Evolutionary conservation across 1,140 invertebrate species (phyloP).

Genomic region (Orius laevigatus): DNA sequence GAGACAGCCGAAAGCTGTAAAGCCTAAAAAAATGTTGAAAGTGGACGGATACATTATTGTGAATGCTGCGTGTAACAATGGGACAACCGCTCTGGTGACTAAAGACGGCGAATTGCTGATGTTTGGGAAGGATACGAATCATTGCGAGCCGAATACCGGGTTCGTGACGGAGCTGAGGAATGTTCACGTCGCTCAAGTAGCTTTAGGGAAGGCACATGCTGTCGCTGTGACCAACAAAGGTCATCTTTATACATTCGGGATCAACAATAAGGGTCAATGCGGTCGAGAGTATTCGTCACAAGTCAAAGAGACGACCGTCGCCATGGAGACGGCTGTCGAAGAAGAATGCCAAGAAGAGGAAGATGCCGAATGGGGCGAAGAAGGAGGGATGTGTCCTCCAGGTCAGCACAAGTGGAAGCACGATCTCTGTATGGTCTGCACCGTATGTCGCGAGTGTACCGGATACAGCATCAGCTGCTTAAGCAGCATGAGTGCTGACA

Average conservation of each 20-base stretch:
- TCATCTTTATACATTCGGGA: constrained; percentile 85
- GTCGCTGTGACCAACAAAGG: constrained; percentile 77
- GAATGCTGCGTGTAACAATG: constrained; percentile 81
- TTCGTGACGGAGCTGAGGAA: constrained; percentile 57
- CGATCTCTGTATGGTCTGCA: constrained; percentile 77
- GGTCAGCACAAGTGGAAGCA: constrained; percentile 64
- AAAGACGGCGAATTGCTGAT: constrained; percentile 76
- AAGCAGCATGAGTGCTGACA: constrained; percentile 55
- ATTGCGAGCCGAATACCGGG: constrained; percentile 61
- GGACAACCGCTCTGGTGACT: constrained; percentile 80
- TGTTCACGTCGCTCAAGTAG: constrained; percentile 64
- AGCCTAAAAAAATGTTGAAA: constrained; percentile 84
- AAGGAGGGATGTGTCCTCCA: constrained; percentile 43
- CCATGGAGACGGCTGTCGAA: constrained; percentile 44
- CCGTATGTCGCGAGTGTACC: constrained; percentile 82
- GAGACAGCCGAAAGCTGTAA: constrained; percentile 72
- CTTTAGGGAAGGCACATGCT: constrained; percentile 89
- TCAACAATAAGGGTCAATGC: constrained; percentile 97
- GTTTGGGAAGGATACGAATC: constrained; percentile 87
- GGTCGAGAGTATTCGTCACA: constrained; percentile 65
- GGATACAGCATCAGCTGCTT: constrained; percentile 78
- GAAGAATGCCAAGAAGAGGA: constrained; percentile 39
- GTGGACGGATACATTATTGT: constrained; percentile 71
- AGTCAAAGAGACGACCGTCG: constrained; percentile 43
- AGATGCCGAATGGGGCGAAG: constrained; percentile 35